phyloP scores from a whole-genome alignment of 2,113 vertebrate species.

The Illadopsis cleaveri region DNA sequence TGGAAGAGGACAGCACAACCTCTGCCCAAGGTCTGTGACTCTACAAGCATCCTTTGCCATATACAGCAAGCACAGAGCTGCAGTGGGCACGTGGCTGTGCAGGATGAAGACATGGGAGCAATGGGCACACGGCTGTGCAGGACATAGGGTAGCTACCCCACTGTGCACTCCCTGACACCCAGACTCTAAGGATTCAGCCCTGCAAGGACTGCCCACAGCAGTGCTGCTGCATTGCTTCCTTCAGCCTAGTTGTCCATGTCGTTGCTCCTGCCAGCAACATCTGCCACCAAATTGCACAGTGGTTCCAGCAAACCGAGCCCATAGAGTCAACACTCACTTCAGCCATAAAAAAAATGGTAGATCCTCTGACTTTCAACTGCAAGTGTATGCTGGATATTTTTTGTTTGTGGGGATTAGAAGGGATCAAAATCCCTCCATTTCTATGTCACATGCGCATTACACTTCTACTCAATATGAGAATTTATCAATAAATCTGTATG shows the following conservation, averaged over 20 bases:
- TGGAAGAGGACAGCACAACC: neutral
- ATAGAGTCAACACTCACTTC: neutral
- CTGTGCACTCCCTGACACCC: too few relatives aligned
- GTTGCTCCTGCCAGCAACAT: neutral
- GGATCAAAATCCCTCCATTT: neutral
- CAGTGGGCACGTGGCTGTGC: rapidly evolving
- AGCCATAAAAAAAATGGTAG: neutral
- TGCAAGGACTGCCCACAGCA: neutral
- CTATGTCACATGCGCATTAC: neutral
- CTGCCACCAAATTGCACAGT: rapidly evolving
- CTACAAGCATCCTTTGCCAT: neutral
- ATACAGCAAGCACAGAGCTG: rapidly evolving
- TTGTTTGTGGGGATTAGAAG: neutral
- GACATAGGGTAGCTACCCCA: rapidly evolving
- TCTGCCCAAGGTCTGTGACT: neutral
- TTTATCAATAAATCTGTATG: neutral
- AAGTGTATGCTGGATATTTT: neutral
- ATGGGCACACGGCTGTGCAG: neutral
- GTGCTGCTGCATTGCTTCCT: neutral
- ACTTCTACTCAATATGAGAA: neutral
- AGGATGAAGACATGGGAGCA: neutral
- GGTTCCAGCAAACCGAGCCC: neutral
- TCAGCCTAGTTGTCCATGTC: rapidly evolving
- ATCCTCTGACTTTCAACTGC: neutral
- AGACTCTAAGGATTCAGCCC: rapidly evolving